Conservation (phyloP, 1,140 invertebrate species). For the Hypothenemus hampei region DNA sequence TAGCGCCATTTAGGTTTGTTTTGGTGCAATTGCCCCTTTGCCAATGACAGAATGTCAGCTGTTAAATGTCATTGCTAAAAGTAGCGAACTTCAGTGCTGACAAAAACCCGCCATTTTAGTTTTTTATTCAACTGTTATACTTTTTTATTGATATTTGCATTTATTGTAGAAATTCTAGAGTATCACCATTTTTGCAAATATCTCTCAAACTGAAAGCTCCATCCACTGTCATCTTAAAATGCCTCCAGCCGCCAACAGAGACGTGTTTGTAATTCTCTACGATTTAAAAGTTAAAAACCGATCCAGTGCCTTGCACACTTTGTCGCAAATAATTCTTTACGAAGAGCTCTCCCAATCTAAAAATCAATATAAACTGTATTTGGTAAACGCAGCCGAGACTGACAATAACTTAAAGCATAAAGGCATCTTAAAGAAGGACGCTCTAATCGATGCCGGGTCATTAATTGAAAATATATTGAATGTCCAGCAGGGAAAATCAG, state of each 20-base stretch:
- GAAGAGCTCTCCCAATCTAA: conserved; percentile 26
- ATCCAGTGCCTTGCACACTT: conserved; percentile 3
- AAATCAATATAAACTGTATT: conserved; percentile 24
- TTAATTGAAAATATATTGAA: conserved; percentile 14
- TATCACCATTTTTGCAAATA: too few relatives aligned
- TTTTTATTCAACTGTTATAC: too few relatives aligned
- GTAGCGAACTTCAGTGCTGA: too few relatives aligned
- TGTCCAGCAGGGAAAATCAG: conserved; percentile 6
- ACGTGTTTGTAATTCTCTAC: conserved; percentile 27
- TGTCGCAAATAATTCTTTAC: conserved; percentile 11
- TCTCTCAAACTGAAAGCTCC: too few relatives aligned
- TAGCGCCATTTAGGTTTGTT: too few relatives aligned
- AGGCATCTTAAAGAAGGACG: conserved; percentile 6
- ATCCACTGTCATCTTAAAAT: too few relatives aligned
- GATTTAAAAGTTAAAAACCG: conserved; percentile 15
- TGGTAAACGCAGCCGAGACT: conserved; percentile 20
- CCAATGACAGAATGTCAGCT: too few relatives aligned
- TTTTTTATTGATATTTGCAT: too few relatives aligned
- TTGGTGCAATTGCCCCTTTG: too few relatives aligned
- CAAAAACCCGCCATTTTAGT: too few relatives aligned
- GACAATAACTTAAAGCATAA: conserved; percentile 15
- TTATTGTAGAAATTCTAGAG: too few relatives aligned
- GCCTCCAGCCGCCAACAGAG: conserved; percentile 26
- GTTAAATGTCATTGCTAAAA: too few relatives aligned
- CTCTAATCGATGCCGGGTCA: conserved; percentile 3